Evolutionary conservation across 1,140 invertebrate species (phyloP).

Genomic region (Lysiphlebus fabarum): DNA sequence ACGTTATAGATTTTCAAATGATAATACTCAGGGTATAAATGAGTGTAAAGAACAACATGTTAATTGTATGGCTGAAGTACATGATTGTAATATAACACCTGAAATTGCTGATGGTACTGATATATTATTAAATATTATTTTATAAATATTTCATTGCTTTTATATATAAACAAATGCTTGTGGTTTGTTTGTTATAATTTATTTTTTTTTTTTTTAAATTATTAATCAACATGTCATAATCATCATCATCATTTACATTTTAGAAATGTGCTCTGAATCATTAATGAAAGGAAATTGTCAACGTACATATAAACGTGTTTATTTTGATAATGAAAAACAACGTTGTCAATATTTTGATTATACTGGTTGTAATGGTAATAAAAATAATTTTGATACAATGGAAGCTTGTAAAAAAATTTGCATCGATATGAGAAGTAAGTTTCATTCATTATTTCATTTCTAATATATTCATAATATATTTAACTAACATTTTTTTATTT

Average conservation of each 20-base stretch:
- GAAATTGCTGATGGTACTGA: conserved; percentile 49
- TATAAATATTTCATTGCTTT: conserved; percentile 3
- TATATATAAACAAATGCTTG: background rate
- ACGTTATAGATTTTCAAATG: conserved; percentile 58
- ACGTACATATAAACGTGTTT: conserved; percentile 65
- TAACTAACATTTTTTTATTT: conserved; percentile 1
- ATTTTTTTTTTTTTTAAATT: conserved; percentile 7
- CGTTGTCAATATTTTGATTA: conserved; percentile 72
- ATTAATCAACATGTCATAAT: background rate
- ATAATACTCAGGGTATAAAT: conserved; percentile 39
- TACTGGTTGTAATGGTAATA: conserved; percentile 72
- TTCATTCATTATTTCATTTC: background rate
- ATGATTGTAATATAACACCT: conserved; percentile 55
- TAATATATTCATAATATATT: conserved; percentile 1
- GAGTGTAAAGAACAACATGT: conserved; percentile 45
- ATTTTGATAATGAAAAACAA: conserved; percentile 65
- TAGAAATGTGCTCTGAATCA: conserved; percentile 61
- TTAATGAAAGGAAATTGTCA: conserved; percentile 47
- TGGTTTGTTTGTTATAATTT: background rate
- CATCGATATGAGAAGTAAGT: conserved; percentile 46
- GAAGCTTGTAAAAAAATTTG: conserved; percentile 61
- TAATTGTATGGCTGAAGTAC: conserved; percentile 51
- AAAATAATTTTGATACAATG: conserved; percentile 67
- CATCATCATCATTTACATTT: conserved; percentile 20
- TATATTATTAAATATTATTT: conserved; percentile 1